A percentile compares a stretch with the other conserved stretches of the same genome.
These are phyloP conservation scores for Sinocyclocheilus maitianheensis DNA, from an alignment of 2,113 vertebrate genomes.

Conservation along the genomic window DNA sequence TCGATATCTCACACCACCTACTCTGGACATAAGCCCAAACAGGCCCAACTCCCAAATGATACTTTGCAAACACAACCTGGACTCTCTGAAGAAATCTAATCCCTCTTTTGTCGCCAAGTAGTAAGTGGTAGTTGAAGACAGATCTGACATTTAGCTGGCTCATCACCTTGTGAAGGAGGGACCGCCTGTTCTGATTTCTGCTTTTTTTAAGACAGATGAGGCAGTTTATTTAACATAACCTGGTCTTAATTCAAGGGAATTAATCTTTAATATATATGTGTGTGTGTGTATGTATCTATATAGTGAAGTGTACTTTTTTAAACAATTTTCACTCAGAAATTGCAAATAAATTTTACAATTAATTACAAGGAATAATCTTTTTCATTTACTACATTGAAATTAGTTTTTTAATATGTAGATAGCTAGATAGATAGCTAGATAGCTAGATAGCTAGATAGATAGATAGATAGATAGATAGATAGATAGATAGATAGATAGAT, in stretches of 20 bases:
- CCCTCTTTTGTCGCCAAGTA: slow-evolving; percentile 68
- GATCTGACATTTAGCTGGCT: slow-evolving; percentile 72
- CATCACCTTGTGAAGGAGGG: slow-evolving; percentile 55
- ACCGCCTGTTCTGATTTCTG: slow-evolving; percentile 47
- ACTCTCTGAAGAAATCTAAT: slow-evolving; percentile 65
- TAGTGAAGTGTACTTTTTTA: too few species aligned
- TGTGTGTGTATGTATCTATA: too few species aligned
- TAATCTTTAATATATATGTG: slow-evolving; percentile 43
- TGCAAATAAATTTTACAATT: too few species aligned
- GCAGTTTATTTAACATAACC: slow-evolving; percentile 45
- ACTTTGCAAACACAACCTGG: slow-evolving; percentile 62
- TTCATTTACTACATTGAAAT: too few species aligned
- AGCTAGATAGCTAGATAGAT: too few species aligned
- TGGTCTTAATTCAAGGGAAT: slow-evolving; percentile 49
- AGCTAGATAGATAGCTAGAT: too few species aligned
- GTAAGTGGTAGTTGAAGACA: slow-evolving; percentile 76
- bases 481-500: too few species aligned
- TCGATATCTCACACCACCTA: slow-evolving; percentile 27
- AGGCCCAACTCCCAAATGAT: slow-evolving; percentile 59
- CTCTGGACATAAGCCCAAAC: slow-evolving; percentile 45
- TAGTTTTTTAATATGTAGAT: too few species aligned
- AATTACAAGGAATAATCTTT: too few species aligned
- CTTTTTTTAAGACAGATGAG: slow-evolving; percentile 41
- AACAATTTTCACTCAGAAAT: too few species aligned
- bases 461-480: too few species aligned